Base-by-base conservation (phyloP, 2,888 invertebrate species). In the Lasius platythorax region DNA sequence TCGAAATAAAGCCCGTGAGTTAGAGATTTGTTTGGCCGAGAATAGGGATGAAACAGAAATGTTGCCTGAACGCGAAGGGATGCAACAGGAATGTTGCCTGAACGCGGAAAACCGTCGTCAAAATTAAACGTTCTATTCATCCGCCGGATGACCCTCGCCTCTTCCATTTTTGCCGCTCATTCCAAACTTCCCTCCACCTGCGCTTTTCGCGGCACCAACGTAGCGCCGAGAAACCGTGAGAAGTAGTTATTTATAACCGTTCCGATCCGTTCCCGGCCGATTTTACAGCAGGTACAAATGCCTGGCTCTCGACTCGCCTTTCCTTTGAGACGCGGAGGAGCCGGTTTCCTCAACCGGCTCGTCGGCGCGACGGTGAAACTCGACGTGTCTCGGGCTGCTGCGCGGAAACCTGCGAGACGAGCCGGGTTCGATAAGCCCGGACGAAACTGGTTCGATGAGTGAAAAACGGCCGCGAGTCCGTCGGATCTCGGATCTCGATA, bases 361-460 rank as follows among this genome's bases (percentile, higher is more conserved):
- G 75, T 63, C 79, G 63, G 40, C 8, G 50, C 68, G 88, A 89
- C 84, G 89, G 85, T 88, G 89, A 86, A 84, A 88, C 78, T 68
- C 79, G 46, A 61, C 84, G 83, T 53, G 53, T 88, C 88, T 83
- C 75, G 85, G 85, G 72, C 82, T 70, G 58, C 79, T 72, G 88
- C 84, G 85, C 73, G 89, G 85, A 88, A 89, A 89, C 87, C 88
- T 76, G 87, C 73, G 85, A 88, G 84, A 85, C 84, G 83, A 84
- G 85, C 86, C 85, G 85, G 86, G 86, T 88, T 90, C 87, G 82
- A 70, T 78, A 84, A 82, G 83, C 58, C 73, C 56, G 67, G 30
- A 72, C 50, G 46, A 68, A 89, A 89, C 89, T 90, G 90, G 90
- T 90, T 85, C 88, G 87, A 84, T 88, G 76, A 74, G 61, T 89